Base-by-base conservation (phyloP, 2,797 vertebrate species). In the Echiichthys vipera region DNA sequence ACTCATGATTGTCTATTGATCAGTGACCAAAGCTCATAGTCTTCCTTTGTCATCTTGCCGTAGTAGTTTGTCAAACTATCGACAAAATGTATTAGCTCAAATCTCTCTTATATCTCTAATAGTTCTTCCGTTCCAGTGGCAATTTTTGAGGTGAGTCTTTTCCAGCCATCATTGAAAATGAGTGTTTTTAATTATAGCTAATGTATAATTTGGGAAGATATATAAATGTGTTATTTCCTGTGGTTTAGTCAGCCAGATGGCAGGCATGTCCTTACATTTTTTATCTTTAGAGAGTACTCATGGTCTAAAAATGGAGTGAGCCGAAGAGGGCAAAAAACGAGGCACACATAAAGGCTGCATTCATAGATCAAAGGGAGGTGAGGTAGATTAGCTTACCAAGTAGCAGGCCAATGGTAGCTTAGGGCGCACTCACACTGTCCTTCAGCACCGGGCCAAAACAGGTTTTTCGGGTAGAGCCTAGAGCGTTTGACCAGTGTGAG, bases 1-100 rank as follows among this genome's bases (percentile, higher is more conserved):
- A 50, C 37, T 50, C 64, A 47, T 56, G 24, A 50, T 65, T 56
- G 20, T 65, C 3, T 45, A 71, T 67, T 59, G 70, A 74, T 74
- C 42, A 43, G 7, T 40, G 39, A 43, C 56, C 36, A 39, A 37
- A 67, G 56, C 55, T 36, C 49, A 49, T 25, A 42, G 14, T 27
- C 59, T 27, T 11, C 32, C 20, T 62, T 20, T 51, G 20, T 46
- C 20, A 36, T 36, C 49, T 49, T 37, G 29, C 22, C 3, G 1
- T 3, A 42, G 37, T 18, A 13, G 20, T 54, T 63, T 45, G 14
- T 58, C 13, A 36, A 46, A 14, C 9, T 25, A 17, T 36, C 25
- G 13, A 34, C 29, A 42, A 24, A 49, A n/a, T 53, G 12, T 9
- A 43, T 34, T 22, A 57, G 15, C 3, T 1, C 24, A 54, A 22